Percentiles rank a stretch among this genome's conserved stretches.
Evolutionary conservation across 2,888 invertebrate genomes (phyloP).

Genomic region (Melipona bicolor): DNA sequence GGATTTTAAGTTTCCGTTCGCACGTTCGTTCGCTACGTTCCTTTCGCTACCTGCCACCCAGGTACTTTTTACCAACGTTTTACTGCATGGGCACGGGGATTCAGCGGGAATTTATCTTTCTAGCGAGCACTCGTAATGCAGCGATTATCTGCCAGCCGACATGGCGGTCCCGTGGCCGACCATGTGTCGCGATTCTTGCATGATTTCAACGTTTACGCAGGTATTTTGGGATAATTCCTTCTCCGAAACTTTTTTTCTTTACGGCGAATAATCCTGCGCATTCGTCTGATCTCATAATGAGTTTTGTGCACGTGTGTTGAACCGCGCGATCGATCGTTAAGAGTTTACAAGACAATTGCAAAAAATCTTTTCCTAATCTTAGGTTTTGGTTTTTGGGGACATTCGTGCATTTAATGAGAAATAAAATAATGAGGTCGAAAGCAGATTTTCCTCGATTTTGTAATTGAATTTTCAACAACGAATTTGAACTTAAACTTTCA

Average conservation of each 20-base stretch:
- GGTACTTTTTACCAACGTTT: slow-evolving; percentile 31
- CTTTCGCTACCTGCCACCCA: slow-evolving; percentile 43
- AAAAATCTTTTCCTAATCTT: not conserved
- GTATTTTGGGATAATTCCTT: not conserved
- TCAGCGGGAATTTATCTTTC: slow-evolving; percentile 4
- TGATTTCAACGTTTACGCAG: not conserved
- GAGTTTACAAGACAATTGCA: not conserved
- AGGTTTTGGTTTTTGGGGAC: no score
- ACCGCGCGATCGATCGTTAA: not conserved
- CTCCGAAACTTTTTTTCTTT: not conserved
- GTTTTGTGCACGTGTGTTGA: not conserved
- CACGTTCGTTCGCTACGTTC: slow-evolving; percentile 28
- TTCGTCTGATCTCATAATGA: not conserved
- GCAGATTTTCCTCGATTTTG: no score
- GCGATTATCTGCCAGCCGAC: slow-evolving; percentile 27
- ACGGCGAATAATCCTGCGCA: not conserved
- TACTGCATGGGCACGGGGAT: slow-evolving; percentile 10
- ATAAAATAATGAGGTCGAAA: no score
- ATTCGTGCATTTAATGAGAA: no score
- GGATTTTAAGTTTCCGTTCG: slow-evolving; percentile 49
- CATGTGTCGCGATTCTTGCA: not conserved
- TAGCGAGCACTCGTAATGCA: slow-evolving; percentile 3
- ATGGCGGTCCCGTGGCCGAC: not conserved
- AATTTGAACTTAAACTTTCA: no score
- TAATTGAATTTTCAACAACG: no score